A percentile compares a stretch with the other conserved stretches of the same genome.
These are phyloP conservation scores for Caracal caracal DNA, from an alignment of 2,113 vertebrate species.

Conservation along the genomic window DNA sequence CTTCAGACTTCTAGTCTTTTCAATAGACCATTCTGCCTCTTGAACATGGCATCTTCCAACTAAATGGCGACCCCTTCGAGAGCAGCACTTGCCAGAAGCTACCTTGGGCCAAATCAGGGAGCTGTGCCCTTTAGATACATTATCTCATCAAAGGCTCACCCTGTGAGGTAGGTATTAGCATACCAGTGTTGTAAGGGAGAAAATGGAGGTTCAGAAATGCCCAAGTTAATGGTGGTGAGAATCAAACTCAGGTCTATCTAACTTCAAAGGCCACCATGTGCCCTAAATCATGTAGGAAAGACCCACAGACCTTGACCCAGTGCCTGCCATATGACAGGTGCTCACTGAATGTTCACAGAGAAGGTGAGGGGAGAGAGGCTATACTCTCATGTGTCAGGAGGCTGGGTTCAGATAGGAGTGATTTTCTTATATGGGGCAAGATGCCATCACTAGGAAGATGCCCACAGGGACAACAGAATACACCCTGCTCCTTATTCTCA, in stretches of 20 bases:
- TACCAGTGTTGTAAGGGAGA: not conserved
- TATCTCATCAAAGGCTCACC: not conserved
- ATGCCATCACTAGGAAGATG: not conserved
- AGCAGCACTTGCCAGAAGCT: not conserved
- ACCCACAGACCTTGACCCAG: not conserved
- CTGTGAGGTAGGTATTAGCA: not conserved
- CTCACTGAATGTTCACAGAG: slow-evolving; percentile 5
- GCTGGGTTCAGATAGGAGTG: slow-evolving; percentile 30
- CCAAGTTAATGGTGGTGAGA: slow-evolving; percentile 1
- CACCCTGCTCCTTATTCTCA: not conserved
- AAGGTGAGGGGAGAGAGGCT: not conserved
- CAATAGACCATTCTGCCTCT: not conserved
- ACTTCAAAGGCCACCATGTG: slow-evolving; percentile 46
- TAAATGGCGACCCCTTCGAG: not conserved
- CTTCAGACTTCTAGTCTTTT: not conserved
- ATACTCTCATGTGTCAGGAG: not conserved
- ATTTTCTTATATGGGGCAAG: not conserved
- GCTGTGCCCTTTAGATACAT: not conserved
- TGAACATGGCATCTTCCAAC: not conserved
- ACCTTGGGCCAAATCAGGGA: slow-evolving; percentile 12
- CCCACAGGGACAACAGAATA: not conserved
- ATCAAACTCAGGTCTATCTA: slow-evolving; percentile 3
- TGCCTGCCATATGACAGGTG: not conserved
- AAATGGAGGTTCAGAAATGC: slow-evolving; percentile 33
- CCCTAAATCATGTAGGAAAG: slow-evolving; percentile 17